These are phyloP conservation scores for Semnopithecus entellus DNA, from an alignment of 2,113 vertebrate species.

Conservation along the genomic window DNA sequence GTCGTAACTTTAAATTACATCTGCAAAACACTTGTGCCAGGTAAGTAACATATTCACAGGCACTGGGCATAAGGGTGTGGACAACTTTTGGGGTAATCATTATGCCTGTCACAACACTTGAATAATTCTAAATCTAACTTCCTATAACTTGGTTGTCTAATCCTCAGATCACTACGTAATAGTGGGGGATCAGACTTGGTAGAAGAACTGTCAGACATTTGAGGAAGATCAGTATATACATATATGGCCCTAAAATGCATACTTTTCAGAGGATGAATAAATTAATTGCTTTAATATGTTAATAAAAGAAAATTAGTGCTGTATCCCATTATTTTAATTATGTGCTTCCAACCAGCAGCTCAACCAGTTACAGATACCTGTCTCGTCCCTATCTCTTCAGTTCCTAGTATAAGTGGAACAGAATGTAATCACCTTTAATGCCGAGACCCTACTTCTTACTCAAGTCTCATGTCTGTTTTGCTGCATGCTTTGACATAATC, in stretches of 20 bases:
- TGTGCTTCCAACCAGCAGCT: neutral
- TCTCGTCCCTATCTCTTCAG: neutral
- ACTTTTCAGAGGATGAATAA: neutral
- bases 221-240: neutral
- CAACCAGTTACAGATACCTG: neutral
- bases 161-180: neutral
- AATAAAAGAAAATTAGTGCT: neutral
- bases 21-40: neutral
- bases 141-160: neutral
- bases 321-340: neutral
- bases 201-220: neutral
- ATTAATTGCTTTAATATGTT: neutral
- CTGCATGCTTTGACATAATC: neutral
- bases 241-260: neutral
- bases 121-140: neutral
- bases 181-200: neutral
- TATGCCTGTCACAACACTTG: neutral
- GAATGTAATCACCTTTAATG: neutral
- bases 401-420: neutral
- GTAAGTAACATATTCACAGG: neutral
- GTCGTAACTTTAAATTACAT: neutral
- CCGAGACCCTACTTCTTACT: neutral
- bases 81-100: neutral
- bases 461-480: neutral
- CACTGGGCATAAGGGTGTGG: neutral